Conservation (phyloP, 92 coral and sea anemone genomes). For the Epizoanthus rinbou region DNA sequence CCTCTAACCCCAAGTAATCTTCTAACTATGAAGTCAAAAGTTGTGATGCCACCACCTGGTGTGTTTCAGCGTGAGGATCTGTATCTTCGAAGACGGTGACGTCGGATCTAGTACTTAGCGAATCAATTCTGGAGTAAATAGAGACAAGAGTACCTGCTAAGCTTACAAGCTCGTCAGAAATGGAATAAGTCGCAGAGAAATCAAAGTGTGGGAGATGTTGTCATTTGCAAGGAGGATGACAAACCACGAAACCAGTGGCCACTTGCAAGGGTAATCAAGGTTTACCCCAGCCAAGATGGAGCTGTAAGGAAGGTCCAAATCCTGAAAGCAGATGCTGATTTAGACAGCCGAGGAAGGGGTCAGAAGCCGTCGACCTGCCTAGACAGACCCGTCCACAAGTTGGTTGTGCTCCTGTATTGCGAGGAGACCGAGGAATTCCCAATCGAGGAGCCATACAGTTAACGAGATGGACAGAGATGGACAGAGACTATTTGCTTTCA, state of each 20-base stretch:
- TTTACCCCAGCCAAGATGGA: too few species aligned
- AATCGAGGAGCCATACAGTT: conserved; percentile 30
- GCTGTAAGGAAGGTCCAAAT: not conserved
- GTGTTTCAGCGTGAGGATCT: conserved; percentile 27
- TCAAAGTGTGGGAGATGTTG: not conserved
- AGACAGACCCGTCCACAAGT: conserved; percentile 42
- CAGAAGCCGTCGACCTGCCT: conserved; percentile 3
- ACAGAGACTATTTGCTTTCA: not conserved
- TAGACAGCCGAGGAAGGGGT: conserved; percentile 38
- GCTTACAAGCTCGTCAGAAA: not conserved
- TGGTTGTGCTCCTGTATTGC: conserved; percentile 3
- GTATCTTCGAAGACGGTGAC: conserved; percentile 21
- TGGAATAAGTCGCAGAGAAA: not conserved
- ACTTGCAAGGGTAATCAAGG: not conserved
- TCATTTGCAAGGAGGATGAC: conserved; percentile 14
- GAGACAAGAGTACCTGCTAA: conserved; percentile 23
- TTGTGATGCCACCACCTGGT: conserved; percentile 38
- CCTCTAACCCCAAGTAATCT: conserved; percentile 45
- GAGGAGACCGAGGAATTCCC: conserved; percentile 47
- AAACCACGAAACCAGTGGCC: conserved; percentile 15
- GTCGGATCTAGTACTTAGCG: conserved; percentile 23
- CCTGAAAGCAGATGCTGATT: conserved; percentile 21
- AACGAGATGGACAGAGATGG: not conserved
- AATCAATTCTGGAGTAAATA: conserved; percentile 36
- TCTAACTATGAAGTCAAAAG: not conserved